A percentile compares a stretch with the other conserved stretches of the same genome.
Evolutionary conservation across 1,140 invertebrate genomes (phyloP).

Genomic region (Megalonaias nervosa): DNA sequence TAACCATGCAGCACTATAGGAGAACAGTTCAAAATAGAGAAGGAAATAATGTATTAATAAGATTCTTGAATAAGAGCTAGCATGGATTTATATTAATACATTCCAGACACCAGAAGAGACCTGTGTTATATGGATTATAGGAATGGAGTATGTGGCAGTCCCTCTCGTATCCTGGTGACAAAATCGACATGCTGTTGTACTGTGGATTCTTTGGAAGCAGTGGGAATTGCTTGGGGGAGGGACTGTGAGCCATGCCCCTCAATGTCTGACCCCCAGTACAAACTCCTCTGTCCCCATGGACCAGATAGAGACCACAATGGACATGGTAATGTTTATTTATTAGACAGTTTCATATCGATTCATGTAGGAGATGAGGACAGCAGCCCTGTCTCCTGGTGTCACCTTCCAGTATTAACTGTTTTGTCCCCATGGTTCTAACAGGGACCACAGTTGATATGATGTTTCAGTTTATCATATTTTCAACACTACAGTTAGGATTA

Average conservation of each 20-base stretch:
- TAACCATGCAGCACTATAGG: too few relatives aligned
- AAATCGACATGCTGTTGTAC: conserved; percentile 90
- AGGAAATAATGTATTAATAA: too few relatives aligned
- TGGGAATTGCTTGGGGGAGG: conserved; percentile 83
- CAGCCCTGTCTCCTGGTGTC: too few relatives aligned
- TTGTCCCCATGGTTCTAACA: too few relatives aligned
- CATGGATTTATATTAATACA: conserved; percentile 2
- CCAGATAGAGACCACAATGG: conserved; percentile 86
- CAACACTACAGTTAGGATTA: too few relatives aligned
- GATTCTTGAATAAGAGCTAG: too few relatives aligned
- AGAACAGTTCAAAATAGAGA: too few relatives aligned
- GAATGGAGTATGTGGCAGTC: conserved; percentile 83
- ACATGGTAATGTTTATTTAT: conserved; percentile 74
- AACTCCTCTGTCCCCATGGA: conserved; percentile 84
- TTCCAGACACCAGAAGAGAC: conserved; percentile 83
- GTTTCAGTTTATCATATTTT: too few relatives aligned
- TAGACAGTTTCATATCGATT: too few relatives aligned
- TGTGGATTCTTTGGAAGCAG: conserved; percentile 78
- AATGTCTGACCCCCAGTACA: conserved; percentile 81
- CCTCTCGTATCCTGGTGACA: conserved; percentile 82
- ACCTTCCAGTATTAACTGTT: too few relatives aligned
- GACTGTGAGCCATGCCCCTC: conserved; percentile 85
- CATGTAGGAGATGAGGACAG: too few relatives aligned
- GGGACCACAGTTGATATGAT: too few relatives aligned
- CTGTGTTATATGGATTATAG: conserved; percentile 87